Base-by-base conservation (phyloP, 1,140 invertebrate species). In the Xylocopa sonorina region DNA sequence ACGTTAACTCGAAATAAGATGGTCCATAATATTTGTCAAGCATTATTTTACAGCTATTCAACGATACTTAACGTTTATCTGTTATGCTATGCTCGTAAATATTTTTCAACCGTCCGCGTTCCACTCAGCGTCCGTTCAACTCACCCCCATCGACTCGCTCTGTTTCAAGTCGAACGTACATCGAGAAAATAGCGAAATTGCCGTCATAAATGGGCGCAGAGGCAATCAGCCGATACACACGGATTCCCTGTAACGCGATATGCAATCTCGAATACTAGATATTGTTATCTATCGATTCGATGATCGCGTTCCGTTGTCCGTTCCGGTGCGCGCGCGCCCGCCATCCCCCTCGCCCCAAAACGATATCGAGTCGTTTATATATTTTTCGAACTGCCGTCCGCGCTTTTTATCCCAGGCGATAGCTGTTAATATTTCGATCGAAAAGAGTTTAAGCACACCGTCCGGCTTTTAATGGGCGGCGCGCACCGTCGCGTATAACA, bases 201-300 rank as follows among this genome's bases (percentile, higher is more conserved):
- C 50, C 58, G 41, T 69, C 58, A 68, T 34, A 74, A 69, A 75
- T 57, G 77, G 77, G 34, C 58, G 57, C 69, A 16, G 50, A 71
- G 69, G 57, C 77, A 72, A 78, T 78, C 60, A 48, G 29, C 77
- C 58, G 68, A 55, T 62, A 63, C 14, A 78, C 51, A 78, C 51
- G 29, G 68, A 63, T 64, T 75, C 57, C 53, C 46, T 67, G 68
- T 78, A 78, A 83, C 74, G 50, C 74, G 73, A 48, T 51, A 82
- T 34, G 12, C 48, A 77, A 72, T 83, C 38, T 67, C 62, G 60
- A 78, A 71, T n/a, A 27, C 63, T 74, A 76, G 58, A 76, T 51
- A 81, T 72, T 76, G 73, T 81, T 81, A 81, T 69, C 63, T 82
- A 76, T 55, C 57, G 46, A 51, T 66, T 43, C 71, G 64, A 67